phyloP scores from a whole-genome alignment of 2,797 vertebrate species.

The Valencia hispanica region DNA sequence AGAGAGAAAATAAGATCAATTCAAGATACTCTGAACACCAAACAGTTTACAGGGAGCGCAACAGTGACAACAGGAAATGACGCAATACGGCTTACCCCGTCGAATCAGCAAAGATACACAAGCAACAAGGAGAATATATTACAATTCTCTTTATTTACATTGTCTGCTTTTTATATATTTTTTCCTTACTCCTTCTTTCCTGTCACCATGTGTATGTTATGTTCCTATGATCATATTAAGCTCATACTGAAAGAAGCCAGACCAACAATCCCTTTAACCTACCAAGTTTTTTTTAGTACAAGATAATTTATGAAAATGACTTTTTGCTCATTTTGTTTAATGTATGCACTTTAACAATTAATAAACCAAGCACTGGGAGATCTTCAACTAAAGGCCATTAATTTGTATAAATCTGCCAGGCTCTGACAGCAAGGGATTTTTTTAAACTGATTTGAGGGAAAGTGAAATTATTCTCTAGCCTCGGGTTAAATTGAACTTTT shows the following conservation, averaged over 20 bases:
- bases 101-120: too few species aligned
- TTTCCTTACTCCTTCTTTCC: not conserved
- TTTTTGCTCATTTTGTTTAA: conserved; percentile 89
- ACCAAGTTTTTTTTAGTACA: conserved; percentile 62
- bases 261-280: conserved; percentile 58
- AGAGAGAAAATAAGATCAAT: too few species aligned
- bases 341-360: conserved; percentile 90
- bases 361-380: conserved; percentile 84
- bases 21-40: too few species aligned
- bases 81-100: too few species aligned
- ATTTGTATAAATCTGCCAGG: conserved; percentile 86
- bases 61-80: too few species aligned
- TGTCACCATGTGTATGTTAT: conserved; percentile 1
- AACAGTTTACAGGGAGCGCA: too few species aligned
- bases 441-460: conserved; percentile 86
- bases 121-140: not conserved
- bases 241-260: conserved; percentile 34
- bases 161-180: not conserved
- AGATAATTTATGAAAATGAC: conserved; percentile 89
- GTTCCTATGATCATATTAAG: conserved; percentile 30
- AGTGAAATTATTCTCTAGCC: conserved; percentile 88
- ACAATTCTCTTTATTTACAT: not conserved
- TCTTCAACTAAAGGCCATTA: conserved; percentile 87
- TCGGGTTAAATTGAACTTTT: conserved; percentile 86
- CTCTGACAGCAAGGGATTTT: conserved; percentile 84